Percentiles rank a stretch among this genome's conserved stretches.
Evolutionary conservation across 2,113 vertebrate genomes (phyloP).

Genomic region (Trachemys scripta): DNA sequence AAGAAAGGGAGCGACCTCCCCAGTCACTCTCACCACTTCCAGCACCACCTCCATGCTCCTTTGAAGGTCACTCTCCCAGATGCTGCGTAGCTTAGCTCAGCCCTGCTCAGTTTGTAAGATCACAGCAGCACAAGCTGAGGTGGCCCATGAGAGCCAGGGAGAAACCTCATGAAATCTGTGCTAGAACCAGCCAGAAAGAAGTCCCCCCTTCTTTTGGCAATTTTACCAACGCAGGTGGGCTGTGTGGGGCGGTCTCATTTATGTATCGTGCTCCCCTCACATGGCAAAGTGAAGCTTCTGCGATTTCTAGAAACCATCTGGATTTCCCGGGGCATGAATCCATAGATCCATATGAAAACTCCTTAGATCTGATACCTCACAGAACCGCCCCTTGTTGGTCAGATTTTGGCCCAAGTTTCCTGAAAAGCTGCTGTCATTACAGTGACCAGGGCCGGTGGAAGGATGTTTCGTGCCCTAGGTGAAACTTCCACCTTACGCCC

Average conservation of each 20-base stretch:
- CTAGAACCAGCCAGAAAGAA: background rate
- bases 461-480: too few species aligned
- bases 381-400: background rate
- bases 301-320: background rate
- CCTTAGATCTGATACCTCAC: background rate
- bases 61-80: rapidly evolving
- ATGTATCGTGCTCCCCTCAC: background rate
- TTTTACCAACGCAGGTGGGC: background rate
- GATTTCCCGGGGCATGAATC: background rate
- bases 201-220: background rate
- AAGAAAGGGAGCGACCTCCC: background rate
- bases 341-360: background rate
- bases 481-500: too few species aligned
- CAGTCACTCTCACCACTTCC: background rate
- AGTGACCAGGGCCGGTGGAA: background rate
- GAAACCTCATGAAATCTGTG: background rate
- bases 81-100: rapidly evolving
- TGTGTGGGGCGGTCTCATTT: background rate
- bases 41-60: rapidly evolving
- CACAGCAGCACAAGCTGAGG: background rate
- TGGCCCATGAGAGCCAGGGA: background rate
- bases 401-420: background rate
- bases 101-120: background rate
- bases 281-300: rapidly evolving
- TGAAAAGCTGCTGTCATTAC: background rate